Evolutionary conservation across 2,113 vertebrate species (phyloP).

Genomic region (Propithecus coquereli): DNA sequence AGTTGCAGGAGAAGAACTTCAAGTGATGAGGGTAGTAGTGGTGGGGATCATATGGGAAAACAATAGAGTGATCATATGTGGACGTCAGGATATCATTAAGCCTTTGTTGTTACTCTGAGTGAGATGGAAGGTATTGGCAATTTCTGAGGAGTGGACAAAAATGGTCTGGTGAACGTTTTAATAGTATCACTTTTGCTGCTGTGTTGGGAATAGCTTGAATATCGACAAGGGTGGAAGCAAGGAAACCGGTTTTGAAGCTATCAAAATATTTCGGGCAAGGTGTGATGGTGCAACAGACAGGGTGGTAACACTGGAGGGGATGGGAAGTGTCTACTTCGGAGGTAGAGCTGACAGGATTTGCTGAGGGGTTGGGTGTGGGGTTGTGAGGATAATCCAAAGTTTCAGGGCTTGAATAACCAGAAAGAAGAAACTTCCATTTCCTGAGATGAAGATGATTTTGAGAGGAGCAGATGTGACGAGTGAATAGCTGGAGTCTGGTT

Average conservation of each 20-base stretch:
- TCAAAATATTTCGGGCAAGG: neutral
- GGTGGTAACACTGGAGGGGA: neutral
- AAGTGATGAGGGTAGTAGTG: neutral
- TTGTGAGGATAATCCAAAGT: neutral
- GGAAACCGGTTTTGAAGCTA: neutral
- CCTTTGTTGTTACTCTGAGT: neutral
- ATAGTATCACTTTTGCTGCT: neutral
- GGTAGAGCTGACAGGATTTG: neutral
- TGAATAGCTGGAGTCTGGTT: neutral
- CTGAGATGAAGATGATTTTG: neutral
- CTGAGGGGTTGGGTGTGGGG: neutral
- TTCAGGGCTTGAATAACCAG: neutral
- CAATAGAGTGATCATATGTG: neutral
- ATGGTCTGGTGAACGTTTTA: neutral
- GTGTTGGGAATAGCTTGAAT: neutral
- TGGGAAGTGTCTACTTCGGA: neutral
- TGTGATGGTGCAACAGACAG: no score
- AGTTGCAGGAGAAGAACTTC: neutral
- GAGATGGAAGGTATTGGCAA: neutral
- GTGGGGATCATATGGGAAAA: neutral
- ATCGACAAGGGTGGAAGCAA: neutral
- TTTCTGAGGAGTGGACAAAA: neutral
- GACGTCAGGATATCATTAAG: neutral
- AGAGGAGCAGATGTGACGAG: neutral
- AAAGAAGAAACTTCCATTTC: neutral